Conservation (phyloP, 1,140 invertebrate species). For the Zeugodacus cucurbitae region DNA sequence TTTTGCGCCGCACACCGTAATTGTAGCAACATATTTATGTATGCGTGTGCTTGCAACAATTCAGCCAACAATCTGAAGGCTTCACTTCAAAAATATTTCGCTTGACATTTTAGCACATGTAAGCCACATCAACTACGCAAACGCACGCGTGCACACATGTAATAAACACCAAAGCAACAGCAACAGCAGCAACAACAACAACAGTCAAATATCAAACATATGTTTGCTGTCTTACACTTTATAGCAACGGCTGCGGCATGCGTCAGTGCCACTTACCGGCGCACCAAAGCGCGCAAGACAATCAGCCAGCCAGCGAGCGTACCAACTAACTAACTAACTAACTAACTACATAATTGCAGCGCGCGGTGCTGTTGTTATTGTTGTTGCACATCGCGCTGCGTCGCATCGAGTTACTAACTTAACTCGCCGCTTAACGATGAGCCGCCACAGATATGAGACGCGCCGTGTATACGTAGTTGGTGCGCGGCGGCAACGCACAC, state of each 20-base stretch:
- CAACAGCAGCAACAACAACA: not conserved
- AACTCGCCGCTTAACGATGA: constrained; percentile 29
- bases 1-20: not conserved
- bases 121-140: constrained; percentile 15
- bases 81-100: constrained; percentile 21
- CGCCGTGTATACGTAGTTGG: not conserved
- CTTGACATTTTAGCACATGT: constrained; percentile 36
- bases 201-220: not conserved
- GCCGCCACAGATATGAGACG: constrained; percentile 12
- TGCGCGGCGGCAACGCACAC: constrained; percentile 21
- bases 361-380: too few relatives aligned
- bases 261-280: not conserved
- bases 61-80: constrained; percentile 6
- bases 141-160: not conserved
- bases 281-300: not conserved
- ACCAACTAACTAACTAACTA: not conserved
- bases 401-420: constrained; percentile 32
- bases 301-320: not conserved
- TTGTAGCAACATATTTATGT: not conserved
- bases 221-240: constrained; percentile 34
- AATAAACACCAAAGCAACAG: not conserved
- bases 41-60: not conserved
- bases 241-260: not conserved
- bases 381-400: not conserved
- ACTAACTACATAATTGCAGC: constrained; percentile 37